Conservation (phyloP, 2,113 vertebrate species). For the Channa argus region DNA sequence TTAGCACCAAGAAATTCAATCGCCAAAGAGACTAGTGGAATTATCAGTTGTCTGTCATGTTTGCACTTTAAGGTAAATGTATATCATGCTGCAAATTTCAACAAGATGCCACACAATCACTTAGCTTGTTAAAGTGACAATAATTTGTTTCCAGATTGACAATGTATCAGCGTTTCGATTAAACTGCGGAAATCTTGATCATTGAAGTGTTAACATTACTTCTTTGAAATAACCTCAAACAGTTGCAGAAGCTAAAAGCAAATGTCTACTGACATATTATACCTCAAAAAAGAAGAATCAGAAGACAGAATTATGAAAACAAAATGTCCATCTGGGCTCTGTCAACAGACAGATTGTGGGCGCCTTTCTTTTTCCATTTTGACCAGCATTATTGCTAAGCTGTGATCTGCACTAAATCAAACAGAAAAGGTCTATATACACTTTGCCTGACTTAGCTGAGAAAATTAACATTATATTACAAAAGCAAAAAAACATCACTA, state of each 20-base stretch:
- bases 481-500: background rate
- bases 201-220: background rate
- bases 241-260: too few relatives aligned
- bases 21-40: background rate
- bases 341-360: slow-evolving; percentile 43
- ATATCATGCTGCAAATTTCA: background rate
- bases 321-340: slow-evolving; percentile 28
- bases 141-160: background rate
- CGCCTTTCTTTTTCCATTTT: background rate
- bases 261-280: too few relatives aligned
- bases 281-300: too few relatives aligned
- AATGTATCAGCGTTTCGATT: background rate
- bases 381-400: slow-evolving; percentile 3
- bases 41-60: background rate
- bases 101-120: background rate
- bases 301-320: slow-evolving; percentile 1
- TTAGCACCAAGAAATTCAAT: slow-evolving; percentile 2
- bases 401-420: slow-evolving; percentile 26
- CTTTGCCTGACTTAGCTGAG: background rate
- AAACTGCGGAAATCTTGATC: background rate
- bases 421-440: slow-evolving; percentile 16
- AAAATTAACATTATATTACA: background rate
- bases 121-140: background rate
- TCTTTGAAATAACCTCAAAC: background rate
- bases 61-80: background rate